phyloP scores from a whole-genome alignment of 2,888 invertebrate genomes.

The Tipula confusa region DNA sequence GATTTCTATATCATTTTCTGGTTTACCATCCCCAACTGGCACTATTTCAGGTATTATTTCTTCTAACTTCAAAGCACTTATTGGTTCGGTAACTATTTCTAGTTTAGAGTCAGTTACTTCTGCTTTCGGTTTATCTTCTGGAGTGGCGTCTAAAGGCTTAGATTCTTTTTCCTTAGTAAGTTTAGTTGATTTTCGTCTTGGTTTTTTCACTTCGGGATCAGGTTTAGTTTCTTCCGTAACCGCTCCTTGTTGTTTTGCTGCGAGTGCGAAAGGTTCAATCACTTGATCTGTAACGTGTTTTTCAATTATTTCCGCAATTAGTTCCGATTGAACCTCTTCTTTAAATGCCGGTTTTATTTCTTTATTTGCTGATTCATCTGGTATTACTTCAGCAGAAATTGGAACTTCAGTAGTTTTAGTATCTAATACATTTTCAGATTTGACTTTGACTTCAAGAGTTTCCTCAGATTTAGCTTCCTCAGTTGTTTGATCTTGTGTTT shows the following conservation, averaged over 20 bases:
- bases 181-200: constrained; percentile 36
- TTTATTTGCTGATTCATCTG: constrained; percentile 31
- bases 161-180: neutral
- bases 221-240: constrained; percentile 37
- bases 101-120: constrained; percentile 34
- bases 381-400: neutral
- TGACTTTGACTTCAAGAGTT: constrained; percentile 30
- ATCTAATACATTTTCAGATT: neutral
- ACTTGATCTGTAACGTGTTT: no score
- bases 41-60: constrained; percentile 35
- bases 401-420: neutral
- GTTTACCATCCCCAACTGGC: constrained; percentile 30
- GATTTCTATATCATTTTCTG: no score
- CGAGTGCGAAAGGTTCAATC: no score
- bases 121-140: constrained; percentile 34
- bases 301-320: constrained; percentile 35
- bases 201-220: constrained; percentile 35
- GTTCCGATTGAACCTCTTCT: no score
- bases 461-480: constrained; percentile 21
- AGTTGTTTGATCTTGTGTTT: constrained; percentile 14
- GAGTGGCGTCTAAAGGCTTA: constrained; percentile 37
- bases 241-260: no score
- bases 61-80: no score
- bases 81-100: constrained; percentile 36
- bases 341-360: constrained; percentile 21